Conservation (phyloP, 2,113 vertebrate species). For the Tiliqua scincoides region DNA sequence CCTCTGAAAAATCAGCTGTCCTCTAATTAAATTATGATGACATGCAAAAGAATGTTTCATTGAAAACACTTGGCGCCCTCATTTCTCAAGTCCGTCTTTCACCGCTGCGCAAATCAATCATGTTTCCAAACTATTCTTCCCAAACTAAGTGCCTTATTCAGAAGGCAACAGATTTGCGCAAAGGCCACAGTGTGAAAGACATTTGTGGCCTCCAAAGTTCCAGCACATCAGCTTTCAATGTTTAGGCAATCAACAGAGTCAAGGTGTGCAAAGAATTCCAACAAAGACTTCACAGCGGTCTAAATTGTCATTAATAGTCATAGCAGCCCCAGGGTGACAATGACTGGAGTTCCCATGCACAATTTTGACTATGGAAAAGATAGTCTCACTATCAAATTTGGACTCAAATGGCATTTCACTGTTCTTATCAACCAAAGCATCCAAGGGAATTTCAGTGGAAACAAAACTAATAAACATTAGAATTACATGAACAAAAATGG, state of each 20-base stretch:
- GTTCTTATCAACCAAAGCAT: background rate
- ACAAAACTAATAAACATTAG: background rate
- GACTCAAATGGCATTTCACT: background rate
- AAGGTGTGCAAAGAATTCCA: slow-evolving; percentile 5
- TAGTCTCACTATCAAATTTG: background rate
- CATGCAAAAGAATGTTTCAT: slow-evolving; percentile 45
- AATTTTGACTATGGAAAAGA: background rate
- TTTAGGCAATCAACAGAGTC: background rate
- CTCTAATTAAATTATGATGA: slow-evolving; percentile 31
- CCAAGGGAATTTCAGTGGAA: background rate
- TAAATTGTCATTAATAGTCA: background rate
- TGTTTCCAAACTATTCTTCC: slow-evolving; percentile 60
- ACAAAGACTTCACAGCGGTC: background rate
- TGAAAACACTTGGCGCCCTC: slow-evolving; percentile 11
- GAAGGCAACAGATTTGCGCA: slow-evolving; percentile 34
- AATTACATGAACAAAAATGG: background rate
- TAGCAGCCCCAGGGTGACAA: background rate
- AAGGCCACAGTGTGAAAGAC: background rate
- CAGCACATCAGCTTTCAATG: slow-evolving; percentile 13
- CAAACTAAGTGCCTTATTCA: slow-evolving; percentile 45
- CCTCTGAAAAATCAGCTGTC: slow-evolving; percentile 11
- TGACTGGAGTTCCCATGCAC: background rate
- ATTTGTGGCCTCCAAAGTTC: slow-evolving; percentile 4
- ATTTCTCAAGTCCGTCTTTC: slow-evolving; percentile 47
- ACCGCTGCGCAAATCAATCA: slow-evolving; percentile 55